Evolutionary conservation across 2,888 invertebrate species (phyloP).

Genomic region (Heterodera filipjevi): DNA sequence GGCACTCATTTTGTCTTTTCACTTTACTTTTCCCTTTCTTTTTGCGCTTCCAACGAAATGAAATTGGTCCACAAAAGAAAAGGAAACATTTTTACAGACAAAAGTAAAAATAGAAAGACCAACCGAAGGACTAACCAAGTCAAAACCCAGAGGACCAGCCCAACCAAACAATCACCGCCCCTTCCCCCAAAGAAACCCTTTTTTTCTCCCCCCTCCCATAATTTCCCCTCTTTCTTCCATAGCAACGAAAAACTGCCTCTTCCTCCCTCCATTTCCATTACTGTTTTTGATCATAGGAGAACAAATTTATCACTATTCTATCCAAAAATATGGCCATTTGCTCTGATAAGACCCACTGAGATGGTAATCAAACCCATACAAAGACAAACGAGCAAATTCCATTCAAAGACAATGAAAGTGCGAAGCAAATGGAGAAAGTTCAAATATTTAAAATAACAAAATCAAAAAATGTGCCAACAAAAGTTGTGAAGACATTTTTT

Average conservation of each 20-base stretch:
- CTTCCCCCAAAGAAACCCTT: no score
- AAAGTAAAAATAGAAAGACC: neutral
- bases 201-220: no score
- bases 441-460: neutral
- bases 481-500: no score
- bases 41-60: neutral
- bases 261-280: neutral
- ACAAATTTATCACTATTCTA: neutral
- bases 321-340: slow-evolving; percentile 4
- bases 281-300: neutral
- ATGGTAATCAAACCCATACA: neutral
- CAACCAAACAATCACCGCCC: no score
- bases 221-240: no score
- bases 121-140: neutral
- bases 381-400: neutral
- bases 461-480: no score
- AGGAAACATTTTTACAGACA: neutral
- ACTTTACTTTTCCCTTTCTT: neutral
- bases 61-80: neutral
- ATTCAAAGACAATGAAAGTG: neutral
- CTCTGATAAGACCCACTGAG: neutral
- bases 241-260: neutral
- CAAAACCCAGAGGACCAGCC: no score
- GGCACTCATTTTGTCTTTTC: neutral
- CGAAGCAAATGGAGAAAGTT: neutral